Conservation (phyloP, 2,888 invertebrate genomes). For the Stenolophus ochropezus region DNA sequence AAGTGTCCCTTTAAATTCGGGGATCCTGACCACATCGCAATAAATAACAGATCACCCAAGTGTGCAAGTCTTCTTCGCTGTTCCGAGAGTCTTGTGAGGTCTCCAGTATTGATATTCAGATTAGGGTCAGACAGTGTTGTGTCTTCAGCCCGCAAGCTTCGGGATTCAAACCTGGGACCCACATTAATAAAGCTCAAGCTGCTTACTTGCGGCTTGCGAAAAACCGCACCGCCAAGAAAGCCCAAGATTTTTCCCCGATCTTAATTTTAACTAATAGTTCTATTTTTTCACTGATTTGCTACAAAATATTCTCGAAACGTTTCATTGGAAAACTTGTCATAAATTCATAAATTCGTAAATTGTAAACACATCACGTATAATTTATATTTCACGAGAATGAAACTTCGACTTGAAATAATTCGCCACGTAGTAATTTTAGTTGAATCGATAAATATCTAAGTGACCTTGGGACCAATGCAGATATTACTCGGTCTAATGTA, state of each 20-base stretch:
- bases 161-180: constrained; percentile 10
- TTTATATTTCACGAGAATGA: neutral
- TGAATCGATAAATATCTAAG: neutral
- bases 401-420: neutral
- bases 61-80: neutral
- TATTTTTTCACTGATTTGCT: too few relatives aligned
- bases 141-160: neutral
- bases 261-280: too few relatives aligned
- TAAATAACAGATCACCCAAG: neutral
- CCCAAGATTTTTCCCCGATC: too few relatives aligned
- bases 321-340: too few relatives aligned
- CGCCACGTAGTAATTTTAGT: neutral
- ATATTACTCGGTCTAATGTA: neutral
- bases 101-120: constrained; percentile 19
- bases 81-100: neutral
- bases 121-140: constrained; percentile 14
- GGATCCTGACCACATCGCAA: neutral
- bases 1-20: neutral
- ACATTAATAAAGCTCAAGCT: constrained; percentile 12
- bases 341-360: too few relatives aligned
- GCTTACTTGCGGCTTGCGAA: too few relatives aligned
- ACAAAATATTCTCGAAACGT: too few relatives aligned
- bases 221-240: too few relatives aligned
- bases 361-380: neutral
- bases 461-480: neutral